Percentiles rank a stretch among this genome's conserved stretches.
Conservation (phyloP, 2,113 vertebrate genomes). For the Hassar affinis region DNA sequence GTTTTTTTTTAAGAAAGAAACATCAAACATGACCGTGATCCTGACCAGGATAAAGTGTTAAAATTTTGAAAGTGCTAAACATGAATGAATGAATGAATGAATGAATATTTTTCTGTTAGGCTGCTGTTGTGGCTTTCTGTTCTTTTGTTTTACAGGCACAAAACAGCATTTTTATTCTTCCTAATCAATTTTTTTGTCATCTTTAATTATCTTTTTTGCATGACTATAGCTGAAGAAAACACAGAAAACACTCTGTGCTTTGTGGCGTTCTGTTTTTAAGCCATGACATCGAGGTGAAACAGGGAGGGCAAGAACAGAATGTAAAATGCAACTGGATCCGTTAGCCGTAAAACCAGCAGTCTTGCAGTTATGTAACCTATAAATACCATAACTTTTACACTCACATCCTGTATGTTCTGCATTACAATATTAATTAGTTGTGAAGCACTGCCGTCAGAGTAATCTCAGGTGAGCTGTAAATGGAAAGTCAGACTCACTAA, state of each 20-base stretch:
- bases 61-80: too few species aligned
- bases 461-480: not conserved
- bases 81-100: too few species aligned
- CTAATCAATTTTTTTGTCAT: not conserved
- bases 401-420: not conserved
- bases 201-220: not conserved
- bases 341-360: not conserved
- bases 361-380: not conserved
- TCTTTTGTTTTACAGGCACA: not conserved
- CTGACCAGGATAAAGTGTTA: not conserved
- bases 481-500: not conserved
- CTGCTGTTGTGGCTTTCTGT: too few species aligned
- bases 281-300: not conserved
- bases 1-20: not conserved
- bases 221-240: not conserved
- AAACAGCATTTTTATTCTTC: not conserved
- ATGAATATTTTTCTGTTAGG: too few species aligned
- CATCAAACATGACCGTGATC: not conserved
- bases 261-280: too few species aligned
- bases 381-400: not conserved
- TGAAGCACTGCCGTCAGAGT: not conserved
- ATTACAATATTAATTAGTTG: not conserved
- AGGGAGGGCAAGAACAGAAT: not conserved
- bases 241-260: too few species aligned
- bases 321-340: not conserved